A percentile compares a stretch with the other conserved stretches of the same genome.
These are phyloP conservation scores for Hydropotes inermis DNA, from an alignment of 2,113 vertebrate genomes.

Conservation along the genomic window DNA sequence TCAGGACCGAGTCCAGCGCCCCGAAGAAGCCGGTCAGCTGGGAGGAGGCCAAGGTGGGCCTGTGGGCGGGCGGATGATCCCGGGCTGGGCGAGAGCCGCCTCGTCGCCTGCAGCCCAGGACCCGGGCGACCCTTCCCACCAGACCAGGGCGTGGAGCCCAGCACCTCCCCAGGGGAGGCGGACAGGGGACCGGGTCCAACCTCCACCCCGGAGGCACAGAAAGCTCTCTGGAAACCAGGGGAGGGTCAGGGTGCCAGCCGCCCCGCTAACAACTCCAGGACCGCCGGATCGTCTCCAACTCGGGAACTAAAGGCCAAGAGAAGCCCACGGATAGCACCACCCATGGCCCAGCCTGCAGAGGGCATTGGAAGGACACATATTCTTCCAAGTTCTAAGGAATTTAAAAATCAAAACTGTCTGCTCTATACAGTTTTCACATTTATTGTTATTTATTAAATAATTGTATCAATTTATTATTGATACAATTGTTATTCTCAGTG, in stretches of 20 bases:
- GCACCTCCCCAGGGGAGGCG: rapidly evolving
- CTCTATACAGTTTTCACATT: not conserved
- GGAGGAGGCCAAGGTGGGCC: constrained; percentile 78
- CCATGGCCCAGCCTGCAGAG: not conserved
- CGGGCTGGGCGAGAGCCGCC: not conserved
- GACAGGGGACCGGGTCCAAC: not conserved
- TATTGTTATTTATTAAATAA: not conserved
- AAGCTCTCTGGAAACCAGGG: not conserved
- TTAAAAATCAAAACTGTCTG: rapidly evolving
- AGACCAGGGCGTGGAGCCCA: rapidly evolving
- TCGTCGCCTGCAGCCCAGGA: not conserved
- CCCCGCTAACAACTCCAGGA: rapidly evolving
- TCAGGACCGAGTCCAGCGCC: constrained; percentile 85
- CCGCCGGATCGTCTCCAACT: rapidly evolving
- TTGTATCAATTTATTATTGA: not conserved
- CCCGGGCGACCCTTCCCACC: rapidly evolving
- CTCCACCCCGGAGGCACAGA: not conserved
- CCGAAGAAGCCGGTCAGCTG: constrained; percentile 82
- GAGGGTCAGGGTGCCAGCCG: not conserved
- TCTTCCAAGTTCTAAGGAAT: not conserved
- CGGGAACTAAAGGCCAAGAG: not conserved
- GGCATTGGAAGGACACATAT: rapidly evolving
- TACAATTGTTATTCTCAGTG: not conserved
- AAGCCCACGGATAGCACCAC: not conserved
- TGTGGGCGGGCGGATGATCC: constrained; percentile 54